Conservation (phyloP, 2,888 invertebrate genomes). For the Epistrophe grossulariae region DNA sequence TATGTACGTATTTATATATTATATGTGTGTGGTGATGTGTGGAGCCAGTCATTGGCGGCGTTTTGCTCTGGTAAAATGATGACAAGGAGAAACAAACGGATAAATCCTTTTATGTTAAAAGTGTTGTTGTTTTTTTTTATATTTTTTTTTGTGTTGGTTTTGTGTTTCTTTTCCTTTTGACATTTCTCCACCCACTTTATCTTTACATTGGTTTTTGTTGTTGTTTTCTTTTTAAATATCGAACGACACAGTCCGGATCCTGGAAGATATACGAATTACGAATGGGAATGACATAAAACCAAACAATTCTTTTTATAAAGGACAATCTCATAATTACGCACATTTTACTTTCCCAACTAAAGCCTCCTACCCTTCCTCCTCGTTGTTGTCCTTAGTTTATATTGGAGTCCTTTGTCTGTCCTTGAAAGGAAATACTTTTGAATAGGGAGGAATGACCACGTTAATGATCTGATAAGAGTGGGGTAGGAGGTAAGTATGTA, state of each 20-base stretch:
- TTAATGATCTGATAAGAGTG: slow-evolving; percentile 40
- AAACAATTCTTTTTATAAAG: slow-evolving; percentile 69
- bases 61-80: slow-evolving; percentile 60
- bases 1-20: neutral
- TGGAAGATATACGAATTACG: slow-evolving; percentile 34
- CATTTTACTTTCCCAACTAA: slow-evolving; percentile 26
- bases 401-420: slow-evolving; percentile 53
- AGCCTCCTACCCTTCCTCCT: neutral
- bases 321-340: slow-evolving; percentile 63
- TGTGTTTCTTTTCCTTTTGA: neutral
- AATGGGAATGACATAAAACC: slow-evolving; percentile 62
- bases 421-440: slow-evolving; percentile 60
- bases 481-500: neutral
- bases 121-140: slow-evolving; percentile 20
- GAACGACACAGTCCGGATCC: slow-evolving; percentile 49
- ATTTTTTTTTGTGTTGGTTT: slow-evolving; percentile 9
- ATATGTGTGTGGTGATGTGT: neutral
- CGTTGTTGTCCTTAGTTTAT: neutral
- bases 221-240: slow-evolving; percentile 25
- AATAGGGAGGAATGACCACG: slow-evolving; percentile 72
- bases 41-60: slow-evolving; percentile 46
- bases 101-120: slow-evolving; percentile 67
- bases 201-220: slow-evolving; percentile 7
- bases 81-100: slow-evolving; percentile 61
- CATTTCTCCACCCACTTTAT: slow-evolving; percentile 13